Base-by-base conservation (phyloP, 1,140 invertebrate species). In the Anagrus nilaparvatae region DNA sequence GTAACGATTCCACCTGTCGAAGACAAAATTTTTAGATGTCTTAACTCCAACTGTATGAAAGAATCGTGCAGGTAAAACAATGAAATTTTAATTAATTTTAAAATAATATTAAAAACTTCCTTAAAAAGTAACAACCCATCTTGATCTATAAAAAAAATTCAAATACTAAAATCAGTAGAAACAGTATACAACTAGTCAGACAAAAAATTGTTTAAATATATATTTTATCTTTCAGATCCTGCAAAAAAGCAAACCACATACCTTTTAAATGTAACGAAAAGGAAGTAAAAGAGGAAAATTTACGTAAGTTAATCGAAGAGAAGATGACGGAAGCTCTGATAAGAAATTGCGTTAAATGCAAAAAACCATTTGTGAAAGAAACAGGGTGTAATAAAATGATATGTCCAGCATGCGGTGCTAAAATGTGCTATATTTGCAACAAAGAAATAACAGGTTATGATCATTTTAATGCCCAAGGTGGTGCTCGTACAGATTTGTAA, bases 321-420 rank as follows among this genome's bases (percentile, higher is more conserved):
- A 69, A 73, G 51, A 76, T 81, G 69, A 76, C 77, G 5, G 72
- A 78, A 51, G 76, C 77, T 7, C 60, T 81, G 38, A 51, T 80
- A 9, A 71, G 78, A 32, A 72, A 63, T 30, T 81, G 78, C 56
- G 70, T 65, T 18, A 65, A 58, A 3, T 81, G 79, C 54, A 60
- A 66, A 10, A 66, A 65, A 21, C 57, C 69, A 25, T 79, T 78
- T 51, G 63, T 74, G 33, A 81, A 81, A 55, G 61, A 69, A 27
- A 64, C 67, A 40, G 80, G 80, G 4, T 82, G 79, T 51, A 82
- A 83, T 47, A 78, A 77, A 54, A 82, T 83, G 69, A 73, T 65
- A 3, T 83, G 80, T 57, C 19, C 55, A 0, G n/a, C n/a, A n/a
- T 82, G 79, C 67, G 78, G 78, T 1, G 73, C 76, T 3, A 58